These are phyloP conservation scores for Sesia apiformis DNA, from an alignment of 2,888 invertebrate species.

Conservation along the genomic window DNA sequence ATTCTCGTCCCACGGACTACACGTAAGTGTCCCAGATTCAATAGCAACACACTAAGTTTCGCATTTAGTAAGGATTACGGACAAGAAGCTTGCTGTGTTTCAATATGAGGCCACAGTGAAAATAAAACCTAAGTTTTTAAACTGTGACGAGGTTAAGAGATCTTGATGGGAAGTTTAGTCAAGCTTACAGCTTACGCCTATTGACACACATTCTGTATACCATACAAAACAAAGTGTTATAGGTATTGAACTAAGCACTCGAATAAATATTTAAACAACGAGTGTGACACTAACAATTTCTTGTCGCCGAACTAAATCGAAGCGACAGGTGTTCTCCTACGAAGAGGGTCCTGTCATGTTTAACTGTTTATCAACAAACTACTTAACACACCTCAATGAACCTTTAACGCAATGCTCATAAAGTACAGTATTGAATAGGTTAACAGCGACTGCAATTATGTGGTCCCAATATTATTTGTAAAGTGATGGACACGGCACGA, in stretches of 20 bases:
- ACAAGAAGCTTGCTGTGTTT: too few species aligned
- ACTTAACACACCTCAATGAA: not conserved
- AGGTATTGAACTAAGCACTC: not conserved
- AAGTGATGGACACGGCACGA: not conserved
- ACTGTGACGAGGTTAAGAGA: too few species aligned
- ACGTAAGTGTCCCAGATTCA: too few species aligned
- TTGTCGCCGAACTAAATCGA: slow-evolving; percentile 1
- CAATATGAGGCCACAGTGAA: too few species aligned
- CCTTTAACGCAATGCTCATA: not conserved
- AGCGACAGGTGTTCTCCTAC: slow-evolving; percentile 6
- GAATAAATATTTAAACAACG: not conserved
- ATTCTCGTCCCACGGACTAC: too few species aligned
- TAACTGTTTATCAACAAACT: not conserved
- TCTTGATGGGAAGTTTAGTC: too few species aligned
- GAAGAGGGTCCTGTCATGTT: slow-evolving; percentile 7
- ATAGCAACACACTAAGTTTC: too few species aligned
- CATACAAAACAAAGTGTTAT: too few species aligned
- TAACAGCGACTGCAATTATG: not conserved
- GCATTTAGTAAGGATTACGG: too few species aligned
- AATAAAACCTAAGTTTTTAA: too few species aligned
- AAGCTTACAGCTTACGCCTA: too few species aligned
- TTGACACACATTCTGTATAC: too few species aligned
- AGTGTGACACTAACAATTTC: not conserved
- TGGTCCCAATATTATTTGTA: not conserved
- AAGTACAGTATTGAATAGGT: not conserved